Base-by-base conservation (phyloP, 2,797 vertebrate genomes). In the Cheirogaleus major region DNA sequence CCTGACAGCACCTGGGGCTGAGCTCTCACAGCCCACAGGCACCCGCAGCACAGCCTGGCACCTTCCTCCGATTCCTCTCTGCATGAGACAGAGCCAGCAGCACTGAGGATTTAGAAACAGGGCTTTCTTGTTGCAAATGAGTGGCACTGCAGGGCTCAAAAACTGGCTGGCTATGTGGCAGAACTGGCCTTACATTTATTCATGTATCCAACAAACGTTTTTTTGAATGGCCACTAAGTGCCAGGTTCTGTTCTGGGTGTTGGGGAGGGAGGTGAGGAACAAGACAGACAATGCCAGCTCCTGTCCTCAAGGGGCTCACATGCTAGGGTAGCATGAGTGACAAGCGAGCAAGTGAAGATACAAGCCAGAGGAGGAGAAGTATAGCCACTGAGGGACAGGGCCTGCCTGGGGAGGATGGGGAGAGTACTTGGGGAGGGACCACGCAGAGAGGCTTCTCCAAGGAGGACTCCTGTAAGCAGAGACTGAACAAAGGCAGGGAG, bases 351-450 rank as follows among this genome's bases (percentile, higher is more conserved):
- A 65, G 14, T 17, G 23, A 67, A 69, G 25, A 18, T 9, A n/a
- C 2, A 79, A 17, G 23, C 11, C 32, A 13, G 4, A 38, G 8
- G 6, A 43, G n/a, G n/a, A 75, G 23, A 78, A 73, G 32, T 0
- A 38, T 3, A 43, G 45, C 61, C 7, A 14, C 20, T 7, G 20
- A 81, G 63, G 35, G 41, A 57, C 9, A 79, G 78, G 25, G 20
- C 0, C 0, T 41, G n/a, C 45, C 84, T 52, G 25, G 13, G 4
- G 17, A 2, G 9, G 14, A 15, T 2, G 0, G 7, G 65, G 10
- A 1, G 0, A 4, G 7, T 2, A 0, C 27, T 5, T 12, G 38
- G 0, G 11, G n/a, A 30, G 2, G 10, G 23, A 23, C 18, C 63
- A 18, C 27, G 67, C 12, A 3, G 25, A 41, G 78, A 88, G 45